Evolutionary conservation across 2,888 invertebrate genomes (phyloP).

Genomic region (Exocentrus adspersus): DNA sequence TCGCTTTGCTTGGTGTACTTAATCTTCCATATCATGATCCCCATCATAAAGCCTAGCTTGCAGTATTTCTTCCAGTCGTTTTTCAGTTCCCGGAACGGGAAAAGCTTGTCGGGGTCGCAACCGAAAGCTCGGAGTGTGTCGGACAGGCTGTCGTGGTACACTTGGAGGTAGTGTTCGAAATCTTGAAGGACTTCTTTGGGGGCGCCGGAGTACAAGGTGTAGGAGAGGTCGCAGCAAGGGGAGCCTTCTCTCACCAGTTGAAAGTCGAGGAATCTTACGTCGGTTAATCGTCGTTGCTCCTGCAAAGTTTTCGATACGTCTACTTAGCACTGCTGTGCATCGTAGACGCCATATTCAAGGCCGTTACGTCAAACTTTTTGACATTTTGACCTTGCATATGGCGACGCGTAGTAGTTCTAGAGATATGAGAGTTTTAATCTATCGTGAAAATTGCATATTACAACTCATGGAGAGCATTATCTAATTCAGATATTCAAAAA

Average conservation of each 20-base stretch:
- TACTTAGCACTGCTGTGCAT: not conserved
- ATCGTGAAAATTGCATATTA: too few species aligned
- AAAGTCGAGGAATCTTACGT: constrained; percentile 48
- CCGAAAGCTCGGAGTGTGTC: constrained; percentile 44
- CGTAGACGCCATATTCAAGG: too few species aligned
- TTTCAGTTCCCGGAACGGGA: constrained; percentile 46
- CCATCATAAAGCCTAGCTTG: constrained; percentile 35
- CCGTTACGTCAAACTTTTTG: too few species aligned
- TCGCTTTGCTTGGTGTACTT: constrained; percentile 40
- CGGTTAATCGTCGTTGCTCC: not conserved
- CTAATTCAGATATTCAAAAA: too few species aligned
- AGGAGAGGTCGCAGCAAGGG: constrained; percentile 53
- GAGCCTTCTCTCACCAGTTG: constrained; percentile 44
- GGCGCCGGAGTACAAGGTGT: constrained; percentile 53
- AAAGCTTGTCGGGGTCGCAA: constrained; percentile 46
- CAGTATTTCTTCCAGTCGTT: constrained; percentile 43
- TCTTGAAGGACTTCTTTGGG: constrained; percentile 47
- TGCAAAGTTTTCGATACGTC: not conserved
- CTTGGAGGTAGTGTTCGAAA: constrained; percentile 48
- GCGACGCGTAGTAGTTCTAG: too few species aligned
- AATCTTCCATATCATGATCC: constrained; percentile 32
- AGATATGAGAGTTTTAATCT: too few species aligned
- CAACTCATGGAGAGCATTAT: too few species aligned
- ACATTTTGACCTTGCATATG: too few species aligned
- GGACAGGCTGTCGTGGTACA: constrained; percentile 54